Conservation (phyloP, 2,888 invertebrate genomes). For the Oscheius sp. region DNA sequence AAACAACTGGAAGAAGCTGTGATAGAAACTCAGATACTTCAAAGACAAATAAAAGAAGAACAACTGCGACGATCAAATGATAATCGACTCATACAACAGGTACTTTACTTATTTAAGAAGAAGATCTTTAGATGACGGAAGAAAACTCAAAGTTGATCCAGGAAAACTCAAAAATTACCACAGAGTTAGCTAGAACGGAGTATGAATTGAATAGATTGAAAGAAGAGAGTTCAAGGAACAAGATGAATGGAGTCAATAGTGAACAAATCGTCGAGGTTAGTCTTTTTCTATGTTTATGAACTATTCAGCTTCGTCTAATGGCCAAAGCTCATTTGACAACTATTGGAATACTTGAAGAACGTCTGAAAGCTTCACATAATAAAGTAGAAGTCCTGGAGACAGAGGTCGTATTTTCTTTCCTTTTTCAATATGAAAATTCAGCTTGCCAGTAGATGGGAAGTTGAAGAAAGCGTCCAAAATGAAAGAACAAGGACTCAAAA, state of each 20-base stretch:
- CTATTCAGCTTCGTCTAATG: slow-evolving; percentile 28
- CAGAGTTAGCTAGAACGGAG: slow-evolving; percentile 39
- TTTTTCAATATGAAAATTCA: slow-evolving; percentile 12
- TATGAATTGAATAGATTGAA: slow-evolving; percentile 24
- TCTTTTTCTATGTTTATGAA: not conserved
- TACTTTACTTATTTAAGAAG: not conserved
- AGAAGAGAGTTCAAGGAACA: slow-evolving; percentile 16
- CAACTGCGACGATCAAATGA: slow-evolving; percentile 17
- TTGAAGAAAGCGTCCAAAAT: slow-evolving; percentile 46
- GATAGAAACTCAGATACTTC: slow-evolving; percentile 17
- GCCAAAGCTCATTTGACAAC: slow-evolving; percentile 23
- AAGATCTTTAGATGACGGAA: slow-evolving; percentile 16
- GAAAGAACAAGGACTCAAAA: slow-evolving; percentile 55
- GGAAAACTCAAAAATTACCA: slow-evolving; percentile 47
- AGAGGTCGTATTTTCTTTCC: slow-evolving; percentile 24
- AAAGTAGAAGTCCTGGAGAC: slow-evolving; percentile 37
- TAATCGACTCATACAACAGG: slow-evolving; percentile 23
- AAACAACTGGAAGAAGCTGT: slow-evolving; percentile 8
- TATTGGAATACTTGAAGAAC: slow-evolving; percentile 24
- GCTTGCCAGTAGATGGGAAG: slow-evolving; percentile 45
- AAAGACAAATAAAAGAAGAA: slow-evolving; percentile 19
- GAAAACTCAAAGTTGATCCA: slow-evolving; percentile 45
- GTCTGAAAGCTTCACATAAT: slow-evolving; percentile 13
- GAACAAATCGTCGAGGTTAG: slow-evolving; percentile 22
- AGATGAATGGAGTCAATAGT: not conserved